These are phyloP conservation scores for Bemisia tabaci DNA, from an alignment of 1,140 invertebrate genomes.

Conservation along the genomic window DNA sequence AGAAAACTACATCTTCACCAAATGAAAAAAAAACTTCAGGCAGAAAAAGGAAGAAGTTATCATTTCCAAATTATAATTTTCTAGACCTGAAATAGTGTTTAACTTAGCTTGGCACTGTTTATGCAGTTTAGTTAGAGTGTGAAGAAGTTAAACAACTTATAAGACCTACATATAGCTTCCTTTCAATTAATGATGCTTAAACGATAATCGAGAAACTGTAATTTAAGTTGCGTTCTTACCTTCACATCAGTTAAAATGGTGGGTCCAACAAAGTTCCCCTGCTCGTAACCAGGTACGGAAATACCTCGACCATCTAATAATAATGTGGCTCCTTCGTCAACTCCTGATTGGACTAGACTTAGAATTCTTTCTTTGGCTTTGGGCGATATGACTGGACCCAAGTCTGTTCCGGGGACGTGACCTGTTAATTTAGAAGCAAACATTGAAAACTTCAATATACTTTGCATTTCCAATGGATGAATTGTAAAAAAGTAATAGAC, in stretches of 20 bases:
- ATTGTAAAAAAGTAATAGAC: too few relatives aligned
- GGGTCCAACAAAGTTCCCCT: slow-evolving; percentile 97
- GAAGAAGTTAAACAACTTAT: too few relatives aligned
- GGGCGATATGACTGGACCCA: slow-evolving; percentile 94
- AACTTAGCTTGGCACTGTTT: too few relatives aligned
- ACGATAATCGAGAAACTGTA: too few relatives aligned
- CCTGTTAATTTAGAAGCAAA: slow-evolving; percentile 35
- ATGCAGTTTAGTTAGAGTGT: too few relatives aligned
- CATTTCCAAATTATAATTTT: too few relatives aligned
- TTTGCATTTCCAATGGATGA: slow-evolving; percentile 2
- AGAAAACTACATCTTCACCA: too few relatives aligned
- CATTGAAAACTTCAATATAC: neutral
- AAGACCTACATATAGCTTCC: too few relatives aligned
- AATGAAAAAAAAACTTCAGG: too few relatives aligned
- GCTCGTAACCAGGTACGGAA: slow-evolving; percentile 73
- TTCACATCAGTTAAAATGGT: slow-evolving; percentile 85
- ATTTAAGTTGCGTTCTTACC: slow-evolving; percentile 31
- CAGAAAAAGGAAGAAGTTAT: too few relatives aligned
- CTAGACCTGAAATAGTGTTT: too few relatives aligned
- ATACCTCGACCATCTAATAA: slow-evolving; percentile 78
- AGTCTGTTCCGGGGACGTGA: slow-evolving; percentile 78
- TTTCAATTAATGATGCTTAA: too few relatives aligned
- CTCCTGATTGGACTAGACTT: slow-evolving; percentile 70
- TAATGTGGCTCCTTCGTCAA: slow-evolving; percentile 79
- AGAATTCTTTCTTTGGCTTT: slow-evolving; percentile 77